Percentiles rank a stretch among this genome's conserved stretches.
Conservation (phyloP, 2,888 invertebrate species). For the Pandemis corylana region DNA sequence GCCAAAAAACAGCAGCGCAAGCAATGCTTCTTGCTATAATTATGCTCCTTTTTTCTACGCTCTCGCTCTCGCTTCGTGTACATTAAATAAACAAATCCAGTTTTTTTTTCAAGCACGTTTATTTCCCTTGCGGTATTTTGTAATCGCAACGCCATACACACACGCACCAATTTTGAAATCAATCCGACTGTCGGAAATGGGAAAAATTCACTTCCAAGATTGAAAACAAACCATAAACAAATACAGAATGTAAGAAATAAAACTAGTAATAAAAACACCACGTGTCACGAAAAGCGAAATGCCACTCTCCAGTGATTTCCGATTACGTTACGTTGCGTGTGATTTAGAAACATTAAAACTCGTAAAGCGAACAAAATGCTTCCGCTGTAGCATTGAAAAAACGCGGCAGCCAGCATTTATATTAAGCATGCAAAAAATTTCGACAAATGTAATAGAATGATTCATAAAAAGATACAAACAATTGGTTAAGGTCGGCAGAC, state of each 20-base stretch:
- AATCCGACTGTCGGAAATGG: neutral
- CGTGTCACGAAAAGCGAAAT: slow-evolving; percentile 1
- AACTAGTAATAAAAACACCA: neutral
- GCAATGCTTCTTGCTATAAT: too few species aligned
- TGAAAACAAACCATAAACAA: neutral
- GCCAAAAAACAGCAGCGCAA: too few species aligned
- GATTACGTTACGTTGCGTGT: slow-evolving; percentile 3
- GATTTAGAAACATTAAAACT: slow-evolving; percentile 24
- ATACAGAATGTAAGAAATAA: neutral
- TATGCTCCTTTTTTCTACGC: too few species aligned
- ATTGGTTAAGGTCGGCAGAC: neutral
- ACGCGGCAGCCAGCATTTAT: slow-evolving; percentile 1
- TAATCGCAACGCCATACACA: neutral
- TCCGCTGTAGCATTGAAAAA: slow-evolving; percentile 20
- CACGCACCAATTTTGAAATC: neutral
- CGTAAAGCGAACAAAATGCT: slow-evolving; percentile 16
- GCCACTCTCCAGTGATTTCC: neutral
- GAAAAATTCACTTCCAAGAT: neutral
- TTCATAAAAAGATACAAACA: neutral
- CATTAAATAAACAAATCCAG: too few species aligned
- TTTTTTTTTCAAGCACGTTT: too few species aligned
- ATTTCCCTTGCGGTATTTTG: too few species aligned
- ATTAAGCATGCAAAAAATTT: neutral
- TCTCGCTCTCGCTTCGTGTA: too few species aligned
- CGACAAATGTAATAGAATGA: neutral